These are phyloP conservation scores for Mobula hypostoma DNA, from an alignment of 2,113 vertebrate species.

Conservation along the genomic window DNA sequence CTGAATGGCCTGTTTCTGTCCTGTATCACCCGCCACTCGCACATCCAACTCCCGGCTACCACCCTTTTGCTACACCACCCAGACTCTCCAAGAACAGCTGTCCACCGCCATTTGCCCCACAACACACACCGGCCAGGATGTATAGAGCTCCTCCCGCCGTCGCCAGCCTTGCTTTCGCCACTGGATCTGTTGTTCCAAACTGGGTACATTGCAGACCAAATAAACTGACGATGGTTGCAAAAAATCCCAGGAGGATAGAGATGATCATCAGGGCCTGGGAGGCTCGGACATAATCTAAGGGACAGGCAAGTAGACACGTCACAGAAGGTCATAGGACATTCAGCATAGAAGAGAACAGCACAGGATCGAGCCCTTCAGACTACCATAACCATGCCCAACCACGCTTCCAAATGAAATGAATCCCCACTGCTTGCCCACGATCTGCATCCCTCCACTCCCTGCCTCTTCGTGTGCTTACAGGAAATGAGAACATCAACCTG, in stretches of 20 bases:
- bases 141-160: slow-evolving; percentile 60
- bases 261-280: slow-evolving; percentile 79
- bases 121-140: slow-evolving; percentile 65
- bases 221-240: slow-evolving; percentile 59
- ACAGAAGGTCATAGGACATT: neutral
- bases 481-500: no score
- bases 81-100: neutral
- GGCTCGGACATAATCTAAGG: slow-evolving; percentile 73
- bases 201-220: slow-evolving; percentile 71
- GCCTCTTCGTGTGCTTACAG: no score
- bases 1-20: no score
- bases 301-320: neutral
- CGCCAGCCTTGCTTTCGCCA: slow-evolving; percentile 64
- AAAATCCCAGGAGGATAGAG: slow-evolving; percentile 59
- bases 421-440: no score
- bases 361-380: no score
- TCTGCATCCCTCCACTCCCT: no score
- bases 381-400: no score
- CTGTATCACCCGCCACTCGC: neutral
- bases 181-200: slow-evolving; percentile 54
- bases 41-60: neutral
- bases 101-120: no score
- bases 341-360: no score
- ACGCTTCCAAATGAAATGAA: no score
- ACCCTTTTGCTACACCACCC: neutral